These are phyloP conservation scores for Nothoprocta pentlandii DNA, from an alignment of 2,113 vertebrate species.

Conservation along the genomic window DNA sequence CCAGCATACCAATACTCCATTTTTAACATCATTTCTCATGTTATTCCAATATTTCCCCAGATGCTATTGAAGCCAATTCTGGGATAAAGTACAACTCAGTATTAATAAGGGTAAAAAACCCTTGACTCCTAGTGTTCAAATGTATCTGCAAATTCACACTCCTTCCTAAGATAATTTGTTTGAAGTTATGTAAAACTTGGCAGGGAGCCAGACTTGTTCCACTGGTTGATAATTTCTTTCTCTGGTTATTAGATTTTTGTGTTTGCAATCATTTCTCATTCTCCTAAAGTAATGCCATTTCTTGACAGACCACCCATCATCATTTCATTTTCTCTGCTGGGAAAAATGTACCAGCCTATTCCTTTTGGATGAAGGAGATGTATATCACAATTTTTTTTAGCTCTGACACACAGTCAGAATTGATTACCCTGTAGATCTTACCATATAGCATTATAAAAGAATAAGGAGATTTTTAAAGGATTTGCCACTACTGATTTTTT, in stretches of 20 bases:
- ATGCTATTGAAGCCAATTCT: not conserved
- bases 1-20: not conserved
- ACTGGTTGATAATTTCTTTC: constrained; percentile 28
- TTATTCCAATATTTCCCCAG: not conserved
- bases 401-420: not conserved
- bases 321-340: constrained; percentile 33
- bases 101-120: not conserved
- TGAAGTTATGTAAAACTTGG: not conserved
- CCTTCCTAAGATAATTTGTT: not conserved
- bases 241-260: constrained; percentile 38
- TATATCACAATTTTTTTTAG: not conserved
- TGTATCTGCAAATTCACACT: not conserved
- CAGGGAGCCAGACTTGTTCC: not conserved
- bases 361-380: not conserved
- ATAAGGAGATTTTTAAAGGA: not conserved
- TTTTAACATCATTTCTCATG: not conserved
- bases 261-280: constrained; percentile 26
- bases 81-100: fast-evolving
- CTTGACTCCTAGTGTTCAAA: not conserved
- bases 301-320: constrained; percentile 7
- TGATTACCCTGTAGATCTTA: not conserved
- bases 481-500: not conserved
- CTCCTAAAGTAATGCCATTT: constrained; percentile 7
- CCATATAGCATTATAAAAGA: not conserved
- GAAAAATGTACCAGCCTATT: constrained; percentile 8